phyloP scores from a whole-genome alignment of 2,888 invertebrate species.

The Meghimatium bilineatum region DNA sequence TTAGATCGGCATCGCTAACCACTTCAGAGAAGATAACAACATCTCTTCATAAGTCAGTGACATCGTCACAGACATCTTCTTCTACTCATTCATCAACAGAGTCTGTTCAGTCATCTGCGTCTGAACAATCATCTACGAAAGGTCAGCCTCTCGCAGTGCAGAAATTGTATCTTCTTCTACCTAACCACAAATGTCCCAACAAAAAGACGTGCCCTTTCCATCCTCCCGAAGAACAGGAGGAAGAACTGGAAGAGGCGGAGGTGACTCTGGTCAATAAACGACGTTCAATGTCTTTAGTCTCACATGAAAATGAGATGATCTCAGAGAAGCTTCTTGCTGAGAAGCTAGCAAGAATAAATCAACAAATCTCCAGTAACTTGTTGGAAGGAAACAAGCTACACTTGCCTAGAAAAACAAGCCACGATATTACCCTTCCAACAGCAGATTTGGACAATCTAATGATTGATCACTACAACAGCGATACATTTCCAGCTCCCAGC shows the following conservation, averaged over 20 bases:
- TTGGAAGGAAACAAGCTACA: slow-evolving; percentile 47
- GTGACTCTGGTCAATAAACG: slow-evolving; percentile 26
- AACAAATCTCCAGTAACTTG: slow-evolving; percentile 43
- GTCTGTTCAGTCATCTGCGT: neutral
- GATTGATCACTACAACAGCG: slow-evolving; percentile 17
- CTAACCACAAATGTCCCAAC: slow-evolving; percentile 55
- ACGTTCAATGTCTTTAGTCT: slow-evolving; percentile 33
- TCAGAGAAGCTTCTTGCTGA: slow-evolving; percentile 45
- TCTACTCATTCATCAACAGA: neutral
- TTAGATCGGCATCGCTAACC: neutral
- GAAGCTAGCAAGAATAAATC: slow-evolving; percentile 47
- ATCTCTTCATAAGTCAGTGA: neutral
- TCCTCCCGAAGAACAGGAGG: slow-evolving; percentile 49
- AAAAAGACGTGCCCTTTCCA: slow-evolving; percentile 54
- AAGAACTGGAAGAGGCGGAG: slow-evolving; percentile 32
- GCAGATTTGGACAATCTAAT: slow-evolving; percentile 27
- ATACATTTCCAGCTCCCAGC: slow-evolving; percentile 40
- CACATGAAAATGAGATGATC: slow-evolving; percentile 22
- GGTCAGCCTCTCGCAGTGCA: neutral
- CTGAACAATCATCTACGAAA: neutral
- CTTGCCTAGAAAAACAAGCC: slow-evolving; percentile 47
- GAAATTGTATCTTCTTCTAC: slow-evolving; percentile 53
- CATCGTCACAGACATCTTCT: neutral
- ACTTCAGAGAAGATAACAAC: neutral
- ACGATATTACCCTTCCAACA: slow-evolving; percentile 19